Conservation (phyloP, 2,888 invertebrate species). For the Drosophila falleni region DNA sequence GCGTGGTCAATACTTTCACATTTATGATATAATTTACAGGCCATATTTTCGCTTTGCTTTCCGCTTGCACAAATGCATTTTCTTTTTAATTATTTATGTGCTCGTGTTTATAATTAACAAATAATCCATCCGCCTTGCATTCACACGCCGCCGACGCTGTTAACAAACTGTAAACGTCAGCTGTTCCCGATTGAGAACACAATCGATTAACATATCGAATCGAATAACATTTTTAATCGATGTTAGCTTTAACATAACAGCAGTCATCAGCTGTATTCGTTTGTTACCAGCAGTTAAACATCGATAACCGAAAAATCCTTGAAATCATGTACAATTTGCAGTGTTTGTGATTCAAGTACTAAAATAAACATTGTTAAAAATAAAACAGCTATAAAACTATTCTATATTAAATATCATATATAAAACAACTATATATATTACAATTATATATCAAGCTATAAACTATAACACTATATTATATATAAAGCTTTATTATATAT, state of each 20-base stretch:
- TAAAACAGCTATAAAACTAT: too few species aligned
- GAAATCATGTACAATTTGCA: too few species aligned
- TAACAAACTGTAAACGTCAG: conserved; percentile 59
- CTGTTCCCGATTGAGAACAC: conserved; percentile 39
- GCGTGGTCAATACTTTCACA: conserved; percentile 69
- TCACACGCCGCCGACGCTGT: conserved; percentile 57
- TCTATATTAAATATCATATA: too few species aligned
- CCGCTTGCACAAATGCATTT: conserved; percentile 72
- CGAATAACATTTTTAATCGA: conserved; percentile 14
- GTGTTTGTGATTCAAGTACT: too few species aligned
- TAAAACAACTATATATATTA: too few species aligned
- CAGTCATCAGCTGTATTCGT: conserved; percentile 31
- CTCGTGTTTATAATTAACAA: conserved; percentile 45
- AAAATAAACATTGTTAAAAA: too few species aligned
- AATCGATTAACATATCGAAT: conserved; percentile 32
- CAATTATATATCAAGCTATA: too few species aligned
- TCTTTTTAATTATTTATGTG: conserved; percentile 59
- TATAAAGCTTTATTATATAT: too few species aligned
- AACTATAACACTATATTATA: too few species aligned
- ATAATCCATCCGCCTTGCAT: conserved; percentile 49
- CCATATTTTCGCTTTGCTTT: conserved; percentile 74
- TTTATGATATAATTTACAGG: conserved; percentile 72
- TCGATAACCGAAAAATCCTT: too few species aligned
- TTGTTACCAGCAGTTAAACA: background rate
- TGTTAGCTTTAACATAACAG: conserved; percentile 13